phyloP scores from a whole-genome alignment of 2,797 vertebrate genomes.

The Vespertilio murinus region DNA sequence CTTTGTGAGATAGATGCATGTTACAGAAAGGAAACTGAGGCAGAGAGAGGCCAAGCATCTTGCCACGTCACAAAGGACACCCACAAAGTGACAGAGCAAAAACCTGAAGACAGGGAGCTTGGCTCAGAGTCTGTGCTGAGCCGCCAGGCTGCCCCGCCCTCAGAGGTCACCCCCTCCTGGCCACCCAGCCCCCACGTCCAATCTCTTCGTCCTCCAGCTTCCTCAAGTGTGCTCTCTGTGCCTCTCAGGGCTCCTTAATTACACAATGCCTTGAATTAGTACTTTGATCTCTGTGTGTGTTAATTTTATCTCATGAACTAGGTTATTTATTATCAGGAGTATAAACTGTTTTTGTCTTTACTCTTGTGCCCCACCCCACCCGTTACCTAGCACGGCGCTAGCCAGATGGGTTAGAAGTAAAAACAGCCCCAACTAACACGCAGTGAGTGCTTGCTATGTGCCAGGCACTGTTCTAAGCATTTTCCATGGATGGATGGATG shows the following conservation, averaged over 20 bases:
- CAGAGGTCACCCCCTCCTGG: background rate
- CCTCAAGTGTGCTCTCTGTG: slow-evolving; percentile 13
- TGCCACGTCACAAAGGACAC: background rate
- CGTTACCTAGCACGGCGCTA: background rate
- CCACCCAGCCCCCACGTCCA: background rate
- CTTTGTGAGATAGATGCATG: background rate
- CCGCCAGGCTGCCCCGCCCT: background rate
- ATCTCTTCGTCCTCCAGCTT: slow-evolving; percentile 38
- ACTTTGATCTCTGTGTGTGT: slow-evolving; percentile 53
- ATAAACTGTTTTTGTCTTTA: slow-evolving; percentile 45
- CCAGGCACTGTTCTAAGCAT: background rate
- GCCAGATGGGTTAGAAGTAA: background rate
- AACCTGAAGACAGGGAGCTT: background rate
- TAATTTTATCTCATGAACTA: slow-evolving; percentile 73
- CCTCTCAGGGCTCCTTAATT: slow-evolving; percentile 55
- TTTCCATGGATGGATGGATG: background rate
- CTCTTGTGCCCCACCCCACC: background rate
- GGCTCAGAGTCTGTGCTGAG: background rate
- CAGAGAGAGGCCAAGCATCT: background rate
- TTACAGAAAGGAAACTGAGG: background rate
- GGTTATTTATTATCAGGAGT: slow-evolving; percentile 73
- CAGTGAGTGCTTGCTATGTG: background rate
- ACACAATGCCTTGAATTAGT: slow-evolving; percentile 54
- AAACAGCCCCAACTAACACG: background rate
- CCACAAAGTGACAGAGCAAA: background rate